Evolutionary conservation across 2,113 vertebrate species (phyloP), one percentile per base, ranked within the genome.

Genomic region (Prietella phreatophila): DNA sequence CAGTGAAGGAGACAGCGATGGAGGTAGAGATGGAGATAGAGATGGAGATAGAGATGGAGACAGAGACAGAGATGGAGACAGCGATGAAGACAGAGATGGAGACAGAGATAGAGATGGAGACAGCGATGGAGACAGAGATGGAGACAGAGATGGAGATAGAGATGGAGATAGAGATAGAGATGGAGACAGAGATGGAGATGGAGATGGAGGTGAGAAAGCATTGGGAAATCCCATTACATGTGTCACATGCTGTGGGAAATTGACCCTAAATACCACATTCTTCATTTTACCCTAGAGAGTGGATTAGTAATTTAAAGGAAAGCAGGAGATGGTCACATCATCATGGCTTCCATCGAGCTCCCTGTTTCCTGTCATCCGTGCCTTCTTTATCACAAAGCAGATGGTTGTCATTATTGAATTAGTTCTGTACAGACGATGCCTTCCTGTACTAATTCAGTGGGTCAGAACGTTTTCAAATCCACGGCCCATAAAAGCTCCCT

Each of bases 321-420:
- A 80, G 63, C 86, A 88, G 89, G 89, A 90, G 83, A 86, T 33
- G 30, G 76, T 85, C 42, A 39, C 60, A 76, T 76, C 13, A 55
- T 33, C 50, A 11, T 13, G 10, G 63, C n/a, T 27, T 83, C 63
- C 61, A 42, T 89, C 25, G 25, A 76, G 42, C 22, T 65, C 15
- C 69, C 13, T 9, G 3, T 81, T 85, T 81, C 76, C 82, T 85
- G 61, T 50, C 53, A 11, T 82, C 39, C 20, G 61, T 80, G 33
- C 53, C 55, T 76, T 20, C 27, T 39, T 73, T 5, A 82, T 30
- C 55, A 11, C 5, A 3, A 27, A 47, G 6, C 27, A 55, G 14
- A 17, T n/a, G 2, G 4, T n/a, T 55, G 14, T 27, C 50, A 27
- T 63, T 27, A 63, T 27, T 27, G 2, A 25, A 63, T 63, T 63